Base-by-base conservation (phyloP, 2,888 invertebrate species). In the Zygaena filipendulae region DNA sequence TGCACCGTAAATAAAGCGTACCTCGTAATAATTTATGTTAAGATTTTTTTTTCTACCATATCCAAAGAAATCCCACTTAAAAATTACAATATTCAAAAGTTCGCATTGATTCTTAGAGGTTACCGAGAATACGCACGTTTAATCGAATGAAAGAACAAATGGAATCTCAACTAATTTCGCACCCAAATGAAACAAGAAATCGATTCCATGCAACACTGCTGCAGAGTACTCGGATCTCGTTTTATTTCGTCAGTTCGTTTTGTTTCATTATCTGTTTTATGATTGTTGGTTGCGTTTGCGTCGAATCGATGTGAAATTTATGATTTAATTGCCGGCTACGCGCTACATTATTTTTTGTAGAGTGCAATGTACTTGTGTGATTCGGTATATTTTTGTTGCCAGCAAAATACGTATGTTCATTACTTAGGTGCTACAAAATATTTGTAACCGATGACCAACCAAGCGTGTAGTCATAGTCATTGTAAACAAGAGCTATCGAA, bases 321-420 rank as follows among this genome's bases (percentile, higher is more conserved):
- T 74, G 72, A 70, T 75, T 77, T 77, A 77, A 77, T 77, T 77
- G 74, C 62, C 45, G 52, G 59, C 60, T 63, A 54, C 50, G 50
- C 39, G n/a, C n/a, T n/a, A n/a, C n/a, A n/a, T n/a, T n/a, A 29
- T 42, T 52, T 49, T 50, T 47, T 52, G 45, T 46, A 32, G 51
- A 40, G 61, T 45, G 49, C 59, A 50, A 49, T 40, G 56, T 43
- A 46, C 57, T 46, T 38, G 32, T 41, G 37, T n/a, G n/a, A n/a
- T n/a, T n/a, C n/a, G n/a, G n/a, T n/a, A n/a, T n/a, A n/a, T n/a
- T n/a, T n/a, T n/a, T n/a, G n/a, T n/a, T n/a, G n/a, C n/a, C n/a
- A n/a, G n/a, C n/a, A n/a, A n/a, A n/a, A n/a, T n/a, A n/a, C n/a
- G n/a, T n/a, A n/a, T n/a, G n/a, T n/a, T n/a, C n/a, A n/a, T n/a